A percentile compares a stretch with the other conserved stretches of the same genome.
phyloP scores from a whole-genome alignment of 2,888 invertebrate species.

The Ryuthela nishihirai region DNA sequence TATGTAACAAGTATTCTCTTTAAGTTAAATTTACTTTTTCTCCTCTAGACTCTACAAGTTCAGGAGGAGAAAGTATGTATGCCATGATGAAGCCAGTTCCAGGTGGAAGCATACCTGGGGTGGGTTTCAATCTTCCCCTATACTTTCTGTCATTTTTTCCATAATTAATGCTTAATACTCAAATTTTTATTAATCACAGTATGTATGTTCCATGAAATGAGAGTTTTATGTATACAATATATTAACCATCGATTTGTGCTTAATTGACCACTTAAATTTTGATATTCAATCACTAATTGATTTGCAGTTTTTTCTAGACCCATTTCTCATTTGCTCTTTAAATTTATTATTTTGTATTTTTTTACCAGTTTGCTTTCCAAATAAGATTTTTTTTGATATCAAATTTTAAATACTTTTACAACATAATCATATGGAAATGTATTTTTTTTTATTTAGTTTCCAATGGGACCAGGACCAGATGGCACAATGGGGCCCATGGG shows the following conservation, averaged over 20 bases:
- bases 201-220: no score
- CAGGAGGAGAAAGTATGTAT: slow-evolving; percentile 92
- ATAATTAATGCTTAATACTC: no score
- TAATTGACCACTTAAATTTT: no score
- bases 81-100: slow-evolving; percentile 88
- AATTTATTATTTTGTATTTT: background rate
- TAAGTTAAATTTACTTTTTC: background rate
- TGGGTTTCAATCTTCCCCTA: no score
- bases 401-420: background rate
- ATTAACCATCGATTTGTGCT: no score
- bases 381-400: background rate
- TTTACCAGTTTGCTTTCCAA: background rate
- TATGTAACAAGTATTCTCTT: background rate
- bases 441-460: slow-evolving; percentile 54
- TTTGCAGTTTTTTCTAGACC: no score
- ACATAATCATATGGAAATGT: background rate
- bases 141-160: no score
- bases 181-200: no score
- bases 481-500: slow-evolving; percentile 80
- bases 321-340: no score
- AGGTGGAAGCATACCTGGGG: slow-evolving; percentile 73
- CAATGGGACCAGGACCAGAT: slow-evolving; percentile 67
- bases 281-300: no score
- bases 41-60: slow-evolving; percentile 70
- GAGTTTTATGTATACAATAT: no score